Percentiles rank a stretch among this genome's conserved stretches.
Evolutionary conservation across 2,888 invertebrate genomes (phyloP).

Genomic region (Erebia aethiops): DNA sequence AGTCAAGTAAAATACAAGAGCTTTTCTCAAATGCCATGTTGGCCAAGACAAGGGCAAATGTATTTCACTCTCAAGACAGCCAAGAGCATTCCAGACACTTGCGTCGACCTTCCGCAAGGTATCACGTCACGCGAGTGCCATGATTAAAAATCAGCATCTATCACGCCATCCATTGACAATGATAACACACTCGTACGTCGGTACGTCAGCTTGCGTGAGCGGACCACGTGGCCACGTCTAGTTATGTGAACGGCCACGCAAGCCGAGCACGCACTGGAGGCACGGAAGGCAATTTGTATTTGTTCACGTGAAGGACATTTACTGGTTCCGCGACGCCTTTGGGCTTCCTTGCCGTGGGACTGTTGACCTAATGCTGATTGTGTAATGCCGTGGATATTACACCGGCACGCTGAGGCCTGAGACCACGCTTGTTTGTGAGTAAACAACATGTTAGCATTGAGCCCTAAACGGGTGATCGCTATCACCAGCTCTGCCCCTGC

Average conservation of each 20-base stretch:
- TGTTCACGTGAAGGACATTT: constrained; percentile 32
- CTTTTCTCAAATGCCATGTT: too few relatives aligned
- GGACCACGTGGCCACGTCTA: constrained; percentile 63
- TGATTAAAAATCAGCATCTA: constrained; percentile 47
- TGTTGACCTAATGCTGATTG: constrained; percentile 21
- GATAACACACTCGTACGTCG: constrained; percentile 50
- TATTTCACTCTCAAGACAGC: too few relatives aligned
- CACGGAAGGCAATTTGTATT: constrained; percentile 41
- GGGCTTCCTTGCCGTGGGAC: constrained; percentile 18
- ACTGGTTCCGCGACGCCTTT: constrained; percentile 25
- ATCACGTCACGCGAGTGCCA: constrained; percentile 43
- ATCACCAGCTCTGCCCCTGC: too few relatives aligned
- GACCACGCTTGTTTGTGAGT: neutral
- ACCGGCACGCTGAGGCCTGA: neutral
- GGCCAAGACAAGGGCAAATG: too few relatives aligned
- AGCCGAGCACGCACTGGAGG: constrained; percentile 56
- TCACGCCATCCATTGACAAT: constrained; percentile 78
- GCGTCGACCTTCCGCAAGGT: constrained; percentile 43
- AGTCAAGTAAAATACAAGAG: too few relatives aligned
- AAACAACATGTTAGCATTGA: too few relatives aligned
- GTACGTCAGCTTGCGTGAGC: constrained; percentile 66
- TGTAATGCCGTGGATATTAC: constrained; percentile 1
- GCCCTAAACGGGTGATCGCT: too few relatives aligned
- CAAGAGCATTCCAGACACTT: constrained; percentile 10
- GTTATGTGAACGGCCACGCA: constrained; percentile 56